phyloP scores from a whole-genome alignment of 2,113 vertebrate species.

The Zosterops pallidus region DNA sequence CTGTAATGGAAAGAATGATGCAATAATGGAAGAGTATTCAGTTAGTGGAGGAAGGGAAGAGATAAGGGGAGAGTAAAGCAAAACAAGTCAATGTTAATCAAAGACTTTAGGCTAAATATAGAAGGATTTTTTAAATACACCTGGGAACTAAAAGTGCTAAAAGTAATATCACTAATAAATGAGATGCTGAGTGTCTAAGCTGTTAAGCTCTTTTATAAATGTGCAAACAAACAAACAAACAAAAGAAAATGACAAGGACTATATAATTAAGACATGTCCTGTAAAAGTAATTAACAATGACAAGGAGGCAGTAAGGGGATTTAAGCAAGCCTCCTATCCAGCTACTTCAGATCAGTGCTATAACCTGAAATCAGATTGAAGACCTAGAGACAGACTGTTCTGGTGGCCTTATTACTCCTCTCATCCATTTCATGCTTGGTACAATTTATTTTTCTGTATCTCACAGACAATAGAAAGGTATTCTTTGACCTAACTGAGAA shows the following conservation, averaged over 20 bases:
- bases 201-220: background rate
- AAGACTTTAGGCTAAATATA: background rate
- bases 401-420: constrained; percentile 6
- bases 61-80: background rate
- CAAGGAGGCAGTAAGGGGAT: constrained; percentile 4
- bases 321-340: constrained; percentile 15
- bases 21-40: background rate
- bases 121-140: background rate
- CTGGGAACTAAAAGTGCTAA: background rate
- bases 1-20: background rate
- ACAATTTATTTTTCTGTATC: constrained; percentile 44
- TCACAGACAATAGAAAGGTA: background rate
- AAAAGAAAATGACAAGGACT: background rate
- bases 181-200: background rate
- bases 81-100: background rate
- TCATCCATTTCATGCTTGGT: constrained; percentile 18
- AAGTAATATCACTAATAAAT: background rate
- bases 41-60: background rate
- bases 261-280: background rate
- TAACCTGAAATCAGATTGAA: constrained; percentile 28
- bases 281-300: background rate
- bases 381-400: background rate
- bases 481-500: constrained; percentile 27
- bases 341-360: constrained; percentile 14
- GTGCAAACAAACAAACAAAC: background rate